Base-by-base conservation (phyloP, 2,113 vertebrate species). In the Holacanthus passer region DNA sequence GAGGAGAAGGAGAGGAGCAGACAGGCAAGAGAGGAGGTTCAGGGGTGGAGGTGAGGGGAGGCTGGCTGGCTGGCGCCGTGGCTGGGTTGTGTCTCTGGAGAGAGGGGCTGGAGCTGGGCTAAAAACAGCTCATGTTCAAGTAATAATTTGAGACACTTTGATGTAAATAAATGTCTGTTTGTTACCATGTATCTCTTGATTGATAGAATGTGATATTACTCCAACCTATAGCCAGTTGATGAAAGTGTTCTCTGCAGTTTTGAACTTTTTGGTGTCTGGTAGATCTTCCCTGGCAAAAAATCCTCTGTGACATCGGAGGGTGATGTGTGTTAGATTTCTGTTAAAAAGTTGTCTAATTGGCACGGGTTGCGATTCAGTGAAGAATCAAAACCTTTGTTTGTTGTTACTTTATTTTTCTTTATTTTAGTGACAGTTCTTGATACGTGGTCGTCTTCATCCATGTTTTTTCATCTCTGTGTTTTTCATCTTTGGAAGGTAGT, bases 41-140 rank as follows among this genome's bases (percentile, higher is more conserved):
- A 63, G 84, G 75, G 89, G 88, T 88, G 85, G 87, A 91, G 85
- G 86, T 87, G 85, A 89, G 82, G 82, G 87, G 84, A 86, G 86
- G 71, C 77, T 32, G 85, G 60, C 79, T 82, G 89, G 80, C 91
- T 92, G 91, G 90, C 90, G 79, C 88, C 75, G 65, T 56, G 77
- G 79, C 79, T 82, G 72, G 65, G 79, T 83, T 85, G 86, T 81
- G 83, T 90, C 86, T 90, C 79, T 58, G 29, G 67, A 59, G 41
- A 75, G 71, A 63, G 55, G 71, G 45, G 47, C 79, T 63, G 62
- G 65, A 86, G 52, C 70, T 50, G 62, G 13, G 77, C 62, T 86
- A 83, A 82, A 80, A 85, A 79, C 80, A 71, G 81, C 71, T 67
- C 45, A 19, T 48, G 78, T 78, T 68, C 39, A 48, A 64, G 56